Evolutionary conservation across 2,113 vertebrate genomes (phyloP), one percentile per base, ranked within the genome.

Genomic region (Rhea americana): DNA sequence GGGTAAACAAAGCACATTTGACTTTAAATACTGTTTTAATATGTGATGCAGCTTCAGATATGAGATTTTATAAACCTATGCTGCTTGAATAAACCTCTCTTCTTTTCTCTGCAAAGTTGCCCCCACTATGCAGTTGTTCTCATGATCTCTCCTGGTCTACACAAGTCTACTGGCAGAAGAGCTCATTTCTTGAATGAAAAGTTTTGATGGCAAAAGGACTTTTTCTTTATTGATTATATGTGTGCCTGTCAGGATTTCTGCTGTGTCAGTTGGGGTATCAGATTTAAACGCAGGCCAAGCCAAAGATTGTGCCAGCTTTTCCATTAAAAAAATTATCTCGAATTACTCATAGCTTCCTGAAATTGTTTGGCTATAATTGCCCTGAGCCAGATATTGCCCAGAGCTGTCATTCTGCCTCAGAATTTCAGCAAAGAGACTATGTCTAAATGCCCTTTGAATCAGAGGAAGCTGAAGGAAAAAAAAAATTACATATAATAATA

Each of bases 311-410:
- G 35, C 74, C 86, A 95, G 30, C 25, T 87, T 76, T 93, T 82
- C 56, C 85, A 96, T 94, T 90, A 14, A 63, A 93, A 94, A 79
- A 35, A 86, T 66, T 67, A 74, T 51, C 43, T 88, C 1, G 0
- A 41, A 48, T 93, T 93, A 88, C 35, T 89, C 4, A 28, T 30
- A 92, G 7, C 62, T 91, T 91, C 59, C 83, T 90, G 71, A 96
- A 89, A 91, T 82, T 84, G 5, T 65, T 84, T 87, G 11, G 25
- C 18, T 90, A 58, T 61, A 78, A 86, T 75, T 90, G 30, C 22
- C 16, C 5, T n/a, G 37, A 32, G 65, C 5, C 83, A 74, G 13
- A 59, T 88, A 91, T 86, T 84, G 35, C 22, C 12, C 56, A 82
- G 28, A 82, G 70, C 13, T 79, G 51, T 84, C 39, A 61, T 84